These are phyloP conservation scores for Ispidina lecontei DNA, from an alignment of 2,797 vertebrate genomes.

Conservation along the genomic window DNA sequence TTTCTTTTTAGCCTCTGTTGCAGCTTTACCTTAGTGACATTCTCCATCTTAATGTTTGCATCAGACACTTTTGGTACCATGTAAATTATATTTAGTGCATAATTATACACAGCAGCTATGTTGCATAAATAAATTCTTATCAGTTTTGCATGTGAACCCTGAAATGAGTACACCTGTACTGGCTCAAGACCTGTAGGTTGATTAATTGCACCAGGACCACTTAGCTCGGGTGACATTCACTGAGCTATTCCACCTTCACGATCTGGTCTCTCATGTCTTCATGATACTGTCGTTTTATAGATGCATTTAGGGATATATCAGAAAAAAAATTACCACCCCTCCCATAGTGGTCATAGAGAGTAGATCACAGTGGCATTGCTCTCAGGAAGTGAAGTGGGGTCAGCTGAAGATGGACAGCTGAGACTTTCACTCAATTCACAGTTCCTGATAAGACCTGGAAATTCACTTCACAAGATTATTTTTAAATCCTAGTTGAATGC, in stretches of 20 bases:
- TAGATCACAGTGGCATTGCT: neutral
- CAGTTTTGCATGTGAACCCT: slow-evolving; percentile 8
- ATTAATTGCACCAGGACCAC: neutral
- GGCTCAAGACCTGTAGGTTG: slow-evolving; percentile 14
- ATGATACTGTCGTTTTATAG: rapidly evolving
- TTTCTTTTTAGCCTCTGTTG: neutral
- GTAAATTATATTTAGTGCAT: slow-evolving; percentile 23
- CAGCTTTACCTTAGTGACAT: neutral
- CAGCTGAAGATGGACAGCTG: neutral
- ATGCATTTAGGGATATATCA: neutral
- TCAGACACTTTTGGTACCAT: neutral
- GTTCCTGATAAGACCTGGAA: neutral
- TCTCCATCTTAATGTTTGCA: neutral
- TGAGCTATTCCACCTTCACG: neutral
- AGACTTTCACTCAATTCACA: neutral
- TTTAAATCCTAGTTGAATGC: neutral
- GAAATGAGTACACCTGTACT: slow-evolving; percentile 16
- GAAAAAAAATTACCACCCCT: neutral
- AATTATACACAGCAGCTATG: neutral
- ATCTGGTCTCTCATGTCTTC: neutral
- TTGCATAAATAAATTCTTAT: slow-evolving; percentile 37
- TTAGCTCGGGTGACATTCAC: neutral
- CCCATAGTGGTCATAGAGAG: neutral
- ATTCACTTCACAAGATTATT: neutral
- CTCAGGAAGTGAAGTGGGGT: neutral